Conservation (phyloP, 1,140 invertebrate species). For the Latrodectus geometricus region DNA sequence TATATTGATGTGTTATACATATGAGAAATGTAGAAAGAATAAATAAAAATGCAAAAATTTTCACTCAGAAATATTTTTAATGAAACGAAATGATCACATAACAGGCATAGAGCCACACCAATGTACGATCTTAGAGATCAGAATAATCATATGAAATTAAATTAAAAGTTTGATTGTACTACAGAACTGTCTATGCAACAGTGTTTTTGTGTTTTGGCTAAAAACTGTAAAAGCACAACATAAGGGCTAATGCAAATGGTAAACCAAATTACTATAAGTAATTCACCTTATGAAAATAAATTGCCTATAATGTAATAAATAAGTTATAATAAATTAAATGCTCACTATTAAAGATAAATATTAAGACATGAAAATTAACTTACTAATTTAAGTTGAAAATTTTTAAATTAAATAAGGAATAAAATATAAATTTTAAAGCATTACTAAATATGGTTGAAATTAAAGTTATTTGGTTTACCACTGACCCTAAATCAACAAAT, state of each 20-base stretch:
- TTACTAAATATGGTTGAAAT: background rate
- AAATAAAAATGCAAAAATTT: background rate
- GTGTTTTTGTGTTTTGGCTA: conserved; percentile 55
- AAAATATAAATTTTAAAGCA: background rate
- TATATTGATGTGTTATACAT: too few relatives aligned
- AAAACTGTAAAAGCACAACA: conserved; percentile 58
- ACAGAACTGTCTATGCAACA: conserved; percentile 54
- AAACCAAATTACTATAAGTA: conserved; percentile 27
- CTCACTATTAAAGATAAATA: background rate
- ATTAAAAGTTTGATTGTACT: conserved; percentile 62
- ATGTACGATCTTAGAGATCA: conserved; percentile 60
- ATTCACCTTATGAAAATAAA: background rate
- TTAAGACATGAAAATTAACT: background rate
- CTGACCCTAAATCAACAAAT: conserved; percentile 16
- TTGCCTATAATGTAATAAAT: background rate
- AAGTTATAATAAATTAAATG: background rate
- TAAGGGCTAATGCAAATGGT: conserved; percentile 20
- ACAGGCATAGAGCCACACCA: conserved; percentile 59
- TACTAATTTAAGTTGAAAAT: too few relatives aligned
- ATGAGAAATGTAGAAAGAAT: background rate
- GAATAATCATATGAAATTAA: conserved; percentile 58
- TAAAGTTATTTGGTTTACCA: conserved; percentile 16
- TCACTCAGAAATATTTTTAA: conserved; percentile 56
- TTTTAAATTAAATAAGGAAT: too few relatives aligned
- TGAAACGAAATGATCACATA: conserved; percentile 61